phyloP scores from a whole-genome alignment of 2,888 invertebrate genomes.

The Stenchaetothrips biformis region DNA sequence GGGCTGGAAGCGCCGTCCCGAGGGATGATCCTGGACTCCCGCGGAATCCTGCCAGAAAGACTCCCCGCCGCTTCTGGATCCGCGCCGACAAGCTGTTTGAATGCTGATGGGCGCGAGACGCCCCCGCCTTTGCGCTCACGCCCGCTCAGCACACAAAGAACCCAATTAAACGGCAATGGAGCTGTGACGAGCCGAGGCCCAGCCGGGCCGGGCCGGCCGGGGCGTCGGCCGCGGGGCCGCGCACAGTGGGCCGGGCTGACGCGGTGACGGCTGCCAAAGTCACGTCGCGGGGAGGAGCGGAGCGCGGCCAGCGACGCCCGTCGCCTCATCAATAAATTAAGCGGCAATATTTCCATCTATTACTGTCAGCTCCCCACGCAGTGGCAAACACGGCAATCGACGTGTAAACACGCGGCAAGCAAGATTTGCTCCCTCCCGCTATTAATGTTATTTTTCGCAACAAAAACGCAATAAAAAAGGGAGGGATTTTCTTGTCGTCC shows the following conservation, averaged over 20 bases:
- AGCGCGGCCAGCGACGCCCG: background rate
- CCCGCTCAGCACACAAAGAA: slow-evolving; percentile 17
- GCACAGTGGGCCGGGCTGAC: background rate
- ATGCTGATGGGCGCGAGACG: background rate
- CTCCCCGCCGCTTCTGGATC: too few species aligned
- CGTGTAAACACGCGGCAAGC: too few species aligned
- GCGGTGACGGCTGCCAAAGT: background rate
- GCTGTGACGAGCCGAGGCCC: background rate
- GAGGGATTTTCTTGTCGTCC: background rate
- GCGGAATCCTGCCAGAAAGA: too few species aligned
- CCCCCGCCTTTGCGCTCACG: background rate
- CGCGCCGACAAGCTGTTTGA: slow-evolving; percentile 9
- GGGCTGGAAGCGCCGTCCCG: too few species aligned
- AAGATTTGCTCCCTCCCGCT: too few species aligned
- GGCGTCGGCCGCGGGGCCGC: background rate
- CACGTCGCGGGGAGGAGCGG: background rate
- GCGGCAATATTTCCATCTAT: background rate
- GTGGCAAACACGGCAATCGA: background rate
- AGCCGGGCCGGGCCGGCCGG: too few species aligned
- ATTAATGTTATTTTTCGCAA: too few species aligned
- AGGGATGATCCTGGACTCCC: too few species aligned
- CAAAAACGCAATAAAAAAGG: background rate
- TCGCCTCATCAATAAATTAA: slow-evolving; percentile 19
- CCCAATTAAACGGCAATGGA: slow-evolving; percentile 20
- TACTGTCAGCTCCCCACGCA: background rate